phyloP scores from a whole-genome alignment of 2,888 invertebrate genomes.

The Ophion ventricosus region DNA sequence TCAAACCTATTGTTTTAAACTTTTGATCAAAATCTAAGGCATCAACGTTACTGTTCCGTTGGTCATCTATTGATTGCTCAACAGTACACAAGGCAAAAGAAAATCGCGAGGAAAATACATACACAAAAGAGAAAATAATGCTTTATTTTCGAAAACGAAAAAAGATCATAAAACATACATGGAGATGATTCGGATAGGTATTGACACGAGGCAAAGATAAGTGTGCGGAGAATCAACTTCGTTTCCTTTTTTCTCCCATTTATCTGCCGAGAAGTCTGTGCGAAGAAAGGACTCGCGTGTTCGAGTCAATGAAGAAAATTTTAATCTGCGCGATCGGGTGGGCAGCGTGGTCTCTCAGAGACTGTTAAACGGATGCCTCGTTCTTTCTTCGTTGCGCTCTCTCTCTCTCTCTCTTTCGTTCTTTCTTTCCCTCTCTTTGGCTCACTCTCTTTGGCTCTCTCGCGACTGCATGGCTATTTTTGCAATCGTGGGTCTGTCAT shows the following conservation, averaged over 20 bases:
- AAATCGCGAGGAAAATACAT: background rate
- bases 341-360: constrained; percentile 17
- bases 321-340: constrained; percentile 13
- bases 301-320: constrained; percentile 28
- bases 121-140: background rate
- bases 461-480: constrained; percentile 65
- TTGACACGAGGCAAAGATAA: background rate
- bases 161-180: background rate
- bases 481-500: constrained; percentile 68
- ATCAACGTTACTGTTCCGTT: too few species aligned
- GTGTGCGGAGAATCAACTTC: background rate
- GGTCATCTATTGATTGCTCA: background rate
- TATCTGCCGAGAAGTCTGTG: background rate
- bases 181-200: background rate
- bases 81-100: background rate
- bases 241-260: background rate
- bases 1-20: too few species aligned
- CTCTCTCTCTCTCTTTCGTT: constrained; percentile 27
- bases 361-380: constrained; percentile 35
- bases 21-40: too few species aligned
- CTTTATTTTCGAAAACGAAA: background rate
- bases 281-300: constrained; percentile 14
- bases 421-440: constrained; percentile 24
- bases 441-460: constrained; percentile 24
- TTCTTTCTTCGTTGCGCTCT: constrained; percentile 1